These are phyloP conservation scores for Cosmia pyralina DNA, from an alignment of 2,888 invertebrate genomes.

Conservation along the genomic window DNA sequence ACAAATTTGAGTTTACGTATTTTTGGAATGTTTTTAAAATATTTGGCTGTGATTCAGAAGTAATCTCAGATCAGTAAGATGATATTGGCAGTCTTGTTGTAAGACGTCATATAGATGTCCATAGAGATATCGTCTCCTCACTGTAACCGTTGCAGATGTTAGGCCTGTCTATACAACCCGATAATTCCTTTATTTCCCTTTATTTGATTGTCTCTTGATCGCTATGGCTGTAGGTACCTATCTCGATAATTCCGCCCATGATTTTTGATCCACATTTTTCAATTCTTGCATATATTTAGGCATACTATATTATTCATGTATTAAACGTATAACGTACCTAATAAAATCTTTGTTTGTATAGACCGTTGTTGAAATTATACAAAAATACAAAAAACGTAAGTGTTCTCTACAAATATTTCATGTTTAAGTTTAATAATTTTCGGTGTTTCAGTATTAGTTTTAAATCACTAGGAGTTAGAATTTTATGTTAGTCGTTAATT, in stretches of 20 bases:
- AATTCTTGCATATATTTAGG: conserved; percentile 47
- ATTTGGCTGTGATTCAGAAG: conserved; percentile 85
- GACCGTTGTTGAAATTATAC: conserved; percentile 78
- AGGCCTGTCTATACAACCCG: conserved; percentile 14
- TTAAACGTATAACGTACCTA: conserved; percentile 59
- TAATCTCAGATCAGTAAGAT: conserved; percentile 69
- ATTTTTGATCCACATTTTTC: conserved; percentile 69
- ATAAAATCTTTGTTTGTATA: conserved; percentile 82
- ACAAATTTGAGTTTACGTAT: conserved; percentile 64
- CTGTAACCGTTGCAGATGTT: conserved; percentile 27
- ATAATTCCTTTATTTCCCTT: conserved; percentile 18
- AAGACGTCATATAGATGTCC: conserved; percentile 17
- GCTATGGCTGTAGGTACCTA: conserved; percentile 35
- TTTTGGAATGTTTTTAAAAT: conserved; percentile 79
- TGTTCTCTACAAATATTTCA: conserved; percentile 76
- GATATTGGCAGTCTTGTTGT: conserved; percentile 48
- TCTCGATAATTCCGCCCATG: conserved; percentile 64
- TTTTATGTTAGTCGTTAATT: conserved; percentile 89
- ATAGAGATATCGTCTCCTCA: conserved; percentile 1
- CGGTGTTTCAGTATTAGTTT: conserved; percentile 87
- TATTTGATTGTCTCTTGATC: conserved; percentile 39
- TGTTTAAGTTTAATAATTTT: conserved; percentile 72
- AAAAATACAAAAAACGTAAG: conserved; percentile 68
- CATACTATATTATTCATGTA: conserved; percentile 65
- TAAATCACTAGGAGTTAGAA: conserved; percentile 86